Conservation (phyloP, 2,888 invertebrate genomes). For the Luperina testacea region DNA sequence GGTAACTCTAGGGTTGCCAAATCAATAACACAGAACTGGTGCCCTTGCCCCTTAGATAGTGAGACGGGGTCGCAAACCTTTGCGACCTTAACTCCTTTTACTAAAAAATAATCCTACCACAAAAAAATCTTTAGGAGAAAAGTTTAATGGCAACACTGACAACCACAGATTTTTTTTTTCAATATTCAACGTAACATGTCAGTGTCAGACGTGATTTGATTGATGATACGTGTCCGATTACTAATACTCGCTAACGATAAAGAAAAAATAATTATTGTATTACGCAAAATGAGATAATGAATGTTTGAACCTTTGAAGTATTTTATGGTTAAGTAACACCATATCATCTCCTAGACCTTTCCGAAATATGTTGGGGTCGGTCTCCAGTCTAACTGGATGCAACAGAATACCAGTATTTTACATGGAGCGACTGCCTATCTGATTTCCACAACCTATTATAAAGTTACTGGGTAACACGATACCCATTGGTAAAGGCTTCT, state of each 20-base stretch:
- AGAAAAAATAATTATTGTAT: constrained; percentile 5
- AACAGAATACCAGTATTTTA: not conserved
- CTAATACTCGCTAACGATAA: constrained; percentile 3
- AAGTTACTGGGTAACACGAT: no score
- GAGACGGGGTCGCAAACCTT: no score
- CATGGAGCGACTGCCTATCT: not conserved
- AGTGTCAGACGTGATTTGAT: constrained; percentile 12
- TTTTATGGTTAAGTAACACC: not conserved
- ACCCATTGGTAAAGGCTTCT: no score
- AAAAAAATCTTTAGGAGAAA: not conserved
- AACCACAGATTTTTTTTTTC: not conserved
- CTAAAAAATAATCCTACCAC: not conserved
- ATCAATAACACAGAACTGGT: no score
- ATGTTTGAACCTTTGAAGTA: not conserved
- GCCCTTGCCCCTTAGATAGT: no score
- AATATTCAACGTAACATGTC: not conserved
- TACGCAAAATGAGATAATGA: constrained; percentile 17
- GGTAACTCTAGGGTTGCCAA: no score
- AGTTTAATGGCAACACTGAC: not conserved
- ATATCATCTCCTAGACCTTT: not conserved
- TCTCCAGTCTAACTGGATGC: not conserved
- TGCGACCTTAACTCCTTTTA: not conserved
- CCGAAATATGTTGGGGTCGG: not conserved
- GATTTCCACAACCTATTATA: not conserved
- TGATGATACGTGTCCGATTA: constrained; percentile 33